phyloP scores from a whole-genome alignment of 2,113 vertebrate genomes.

The Agelaius tricolor region DNA sequence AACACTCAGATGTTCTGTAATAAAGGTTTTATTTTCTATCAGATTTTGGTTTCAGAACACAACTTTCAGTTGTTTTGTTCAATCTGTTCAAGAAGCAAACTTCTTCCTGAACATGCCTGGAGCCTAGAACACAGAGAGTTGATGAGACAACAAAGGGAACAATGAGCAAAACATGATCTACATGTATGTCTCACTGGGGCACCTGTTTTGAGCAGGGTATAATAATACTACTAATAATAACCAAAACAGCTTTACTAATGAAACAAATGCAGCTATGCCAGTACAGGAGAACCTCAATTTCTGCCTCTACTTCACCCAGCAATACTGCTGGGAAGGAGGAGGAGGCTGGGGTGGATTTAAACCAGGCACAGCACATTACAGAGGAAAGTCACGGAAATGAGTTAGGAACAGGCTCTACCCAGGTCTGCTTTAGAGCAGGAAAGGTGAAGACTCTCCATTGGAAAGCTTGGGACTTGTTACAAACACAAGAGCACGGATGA shows the following conservation, averaged over 20 bases:
- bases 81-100: background rate
- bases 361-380: background rate
- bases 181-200: background rate
- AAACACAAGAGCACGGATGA: background rate
- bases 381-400: slow-evolving; percentile 14
- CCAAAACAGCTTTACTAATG: background rate
- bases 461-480: background rate
- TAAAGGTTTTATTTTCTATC: background rate
- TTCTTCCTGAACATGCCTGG: background rate
- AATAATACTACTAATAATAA: background rate
- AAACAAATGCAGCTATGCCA: background rate
- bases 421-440: background rate
- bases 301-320: background rate
- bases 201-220: background rate
- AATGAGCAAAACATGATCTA: background rate
- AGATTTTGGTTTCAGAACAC: background rate
- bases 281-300: background rate
- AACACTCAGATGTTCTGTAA: background rate
- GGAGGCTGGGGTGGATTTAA: background rate
- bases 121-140: background rate
- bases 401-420: background rate
- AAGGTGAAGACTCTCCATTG: background rate
- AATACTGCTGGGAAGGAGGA: background rate
- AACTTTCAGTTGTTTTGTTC: background rate
- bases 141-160: background rate